Percentiles rank a stretch among this genome's conserved stretches.
Evolutionary conservation across 2,113 vertebrate genomes (phyloP).

Genomic region (Anhinga rufa): DNA sequence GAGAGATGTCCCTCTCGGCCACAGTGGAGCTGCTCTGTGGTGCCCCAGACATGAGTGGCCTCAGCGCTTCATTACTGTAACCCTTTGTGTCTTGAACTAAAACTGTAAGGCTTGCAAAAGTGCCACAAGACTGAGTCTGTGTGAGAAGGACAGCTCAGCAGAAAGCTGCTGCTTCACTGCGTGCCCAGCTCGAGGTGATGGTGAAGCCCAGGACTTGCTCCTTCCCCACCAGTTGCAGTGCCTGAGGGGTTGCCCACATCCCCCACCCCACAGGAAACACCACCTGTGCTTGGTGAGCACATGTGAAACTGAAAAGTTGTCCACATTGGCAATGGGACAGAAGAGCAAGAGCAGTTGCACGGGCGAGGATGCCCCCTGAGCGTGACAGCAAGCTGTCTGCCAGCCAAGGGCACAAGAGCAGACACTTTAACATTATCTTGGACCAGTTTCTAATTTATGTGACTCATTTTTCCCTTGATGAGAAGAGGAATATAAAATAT

Average conservation of each 20-base stretch:
- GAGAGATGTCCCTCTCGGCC: fast-evolving
- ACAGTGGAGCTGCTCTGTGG: background rate
- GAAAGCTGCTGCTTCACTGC: background rate
- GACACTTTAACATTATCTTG: background rate
- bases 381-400: background rate
- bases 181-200: background rate
- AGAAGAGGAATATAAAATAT: background rate
- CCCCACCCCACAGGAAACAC: fast-evolving
- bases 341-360: background rate
- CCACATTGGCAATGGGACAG: fast-evolving
- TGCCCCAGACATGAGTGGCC: background rate
- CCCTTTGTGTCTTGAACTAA: background rate
- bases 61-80: background rate
- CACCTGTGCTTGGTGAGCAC: background rate
- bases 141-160: background rate
- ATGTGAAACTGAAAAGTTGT: background rate
- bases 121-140: background rate
- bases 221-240: background rate
- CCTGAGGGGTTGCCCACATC: fast-evolving
- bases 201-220: background rate
- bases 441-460: background rate
- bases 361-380: background rate
- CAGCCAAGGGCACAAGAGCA: background rate
- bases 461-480: background rate
- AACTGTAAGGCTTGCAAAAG: background rate